Evolutionary conservation across 2,888 invertebrate species (phyloP).

Genomic region (Caenorhabditis sp.): DNA sequence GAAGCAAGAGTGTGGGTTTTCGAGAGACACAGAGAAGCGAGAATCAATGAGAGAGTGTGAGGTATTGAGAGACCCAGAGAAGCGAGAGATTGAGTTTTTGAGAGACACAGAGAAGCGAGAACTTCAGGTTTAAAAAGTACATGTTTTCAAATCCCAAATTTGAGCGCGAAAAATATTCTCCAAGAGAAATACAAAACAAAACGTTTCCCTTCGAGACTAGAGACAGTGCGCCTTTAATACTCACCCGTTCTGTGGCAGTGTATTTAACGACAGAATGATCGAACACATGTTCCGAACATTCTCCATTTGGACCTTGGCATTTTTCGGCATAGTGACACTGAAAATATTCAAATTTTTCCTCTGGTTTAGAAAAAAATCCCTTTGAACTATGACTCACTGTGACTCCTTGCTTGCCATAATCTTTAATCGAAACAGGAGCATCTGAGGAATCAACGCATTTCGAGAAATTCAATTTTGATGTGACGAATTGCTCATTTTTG

Average conservation of each 20-base stretch:
- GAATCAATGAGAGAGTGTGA: too few relatives aligned
- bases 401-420: constrained; percentile 31
- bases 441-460: constrained; percentile 41
- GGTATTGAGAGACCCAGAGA: too few relatives aligned
- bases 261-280: constrained; percentile 59
- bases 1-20: too few relatives aligned
- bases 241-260: constrained; percentile 64
- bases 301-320: constrained; percentile 17
- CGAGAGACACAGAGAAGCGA: too few relatives aligned
- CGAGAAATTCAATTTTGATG: constrained; percentile 29
- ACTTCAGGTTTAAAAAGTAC: too few relatives aligned
- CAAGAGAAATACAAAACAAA: background rate
- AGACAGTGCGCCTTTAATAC: background rate
- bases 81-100: too few relatives aligned
- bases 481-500: constrained; percentile 42
- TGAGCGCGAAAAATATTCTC: too few relatives aligned
- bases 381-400: constrained; percentile 20
- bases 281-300: constrained; percentile 55
- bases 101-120: too few relatives aligned
- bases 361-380: too few relatives aligned
- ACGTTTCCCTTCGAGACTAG: too few relatives aligned
- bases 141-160: too few relatives aligned
- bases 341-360: constrained; percentile 8
- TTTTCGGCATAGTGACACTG: constrained; percentile 41
- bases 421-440: constrained; percentile 11